Evolutionary conservation across 2,113 vertebrate species (phyloP).

Genomic region (Phodopus roborovskii): DNA sequence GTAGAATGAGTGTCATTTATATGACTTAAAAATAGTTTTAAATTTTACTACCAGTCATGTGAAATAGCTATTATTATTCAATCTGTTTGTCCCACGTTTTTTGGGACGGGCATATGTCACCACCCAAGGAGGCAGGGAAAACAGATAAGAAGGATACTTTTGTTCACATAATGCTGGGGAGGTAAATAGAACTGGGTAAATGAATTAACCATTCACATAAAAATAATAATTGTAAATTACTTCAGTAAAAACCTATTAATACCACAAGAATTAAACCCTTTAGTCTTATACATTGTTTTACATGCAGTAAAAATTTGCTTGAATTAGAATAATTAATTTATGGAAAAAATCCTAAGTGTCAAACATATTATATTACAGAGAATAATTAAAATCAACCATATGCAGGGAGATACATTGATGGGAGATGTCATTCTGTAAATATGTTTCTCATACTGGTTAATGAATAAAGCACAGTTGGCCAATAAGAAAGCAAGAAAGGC

Average conservation of each 20-base stretch:
- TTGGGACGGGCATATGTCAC: background rate
- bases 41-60: background rate
- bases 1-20: background rate
- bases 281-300: background rate
- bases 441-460: too few relatives aligned
- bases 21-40: background rate
- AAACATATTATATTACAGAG: background rate
- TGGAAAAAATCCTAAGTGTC: background rate
- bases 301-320: background rate
- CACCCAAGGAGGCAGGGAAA: background rate
- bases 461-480: too few relatives aligned
- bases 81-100: background rate
- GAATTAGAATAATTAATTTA: background rate
- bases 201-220: background rate
- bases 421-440: too few relatives aligned
- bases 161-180: background rate
- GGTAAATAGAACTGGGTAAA: background rate
- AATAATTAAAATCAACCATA: background rate
- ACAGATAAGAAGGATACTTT: background rate
- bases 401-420: background rate
- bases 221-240: background rate
- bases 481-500: too few relatives aligned
- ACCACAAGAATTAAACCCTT: background rate
- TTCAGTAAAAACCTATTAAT: background rate
- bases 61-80: background rate